Percentiles rank a stretch among this genome's conserved stretches.
Conservation (phyloP, 1,140 invertebrate genomes). For the Drosophila setifemur region DNA sequence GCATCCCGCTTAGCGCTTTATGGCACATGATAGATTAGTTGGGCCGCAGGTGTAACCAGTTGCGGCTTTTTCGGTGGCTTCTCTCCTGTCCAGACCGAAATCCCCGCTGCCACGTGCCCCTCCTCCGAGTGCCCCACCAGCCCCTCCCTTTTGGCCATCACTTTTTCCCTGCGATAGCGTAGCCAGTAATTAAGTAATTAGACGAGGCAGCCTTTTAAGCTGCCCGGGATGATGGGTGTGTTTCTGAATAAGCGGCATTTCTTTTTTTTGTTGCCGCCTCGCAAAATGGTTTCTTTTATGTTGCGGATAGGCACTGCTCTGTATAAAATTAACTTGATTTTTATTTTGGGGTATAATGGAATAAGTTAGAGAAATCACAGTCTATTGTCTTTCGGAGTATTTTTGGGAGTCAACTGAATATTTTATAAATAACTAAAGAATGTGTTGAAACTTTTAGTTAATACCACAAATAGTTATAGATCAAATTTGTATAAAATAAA, state of each 20-base stretch:
- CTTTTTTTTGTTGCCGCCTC: neutral
- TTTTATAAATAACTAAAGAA: too few species aligned
- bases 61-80: slow-evolving; percentile 48
- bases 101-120: too few species aligned
- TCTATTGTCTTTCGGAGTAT: too few species aligned
- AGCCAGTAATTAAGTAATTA: slow-evolving; percentile 58
- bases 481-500: too few species aligned
- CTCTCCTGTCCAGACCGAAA: slow-evolving; percentile 11
- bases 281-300: neutral
- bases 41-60: slow-evolving; percentile 65
- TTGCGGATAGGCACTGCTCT: neutral
- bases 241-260: neutral
- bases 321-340: too few species aligned
- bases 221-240: slow-evolving; percentile 1
- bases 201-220: slow-evolving; percentile 38
- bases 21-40: slow-evolving; percentile 79
- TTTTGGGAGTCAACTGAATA: too few species aligned
- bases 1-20: slow-evolving; percentile 55
- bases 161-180: slow-evolving; percentile 12
- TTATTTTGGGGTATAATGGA: too few species aligned
- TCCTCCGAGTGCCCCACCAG: neutral
- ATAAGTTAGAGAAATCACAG: too few species aligned
- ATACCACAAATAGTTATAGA: too few species aligned
- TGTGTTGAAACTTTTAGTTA: too few species aligned
- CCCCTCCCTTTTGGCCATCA: neutral